These are phyloP conservation scores for Alexandromys fortis DNA, from an alignment of 2,113 vertebrate genomes.

Conservation along the genomic window DNA sequence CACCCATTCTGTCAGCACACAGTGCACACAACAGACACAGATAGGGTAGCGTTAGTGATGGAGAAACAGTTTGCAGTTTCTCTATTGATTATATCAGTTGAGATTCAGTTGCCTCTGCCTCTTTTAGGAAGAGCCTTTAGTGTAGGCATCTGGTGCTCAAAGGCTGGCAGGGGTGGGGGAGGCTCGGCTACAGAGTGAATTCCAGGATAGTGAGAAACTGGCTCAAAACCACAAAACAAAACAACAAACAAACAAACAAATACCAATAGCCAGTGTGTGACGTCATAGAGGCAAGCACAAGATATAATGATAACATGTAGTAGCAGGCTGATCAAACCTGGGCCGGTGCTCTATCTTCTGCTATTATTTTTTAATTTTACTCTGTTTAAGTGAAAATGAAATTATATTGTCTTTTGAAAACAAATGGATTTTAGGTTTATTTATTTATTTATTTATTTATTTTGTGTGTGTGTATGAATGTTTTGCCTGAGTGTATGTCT, in stretches of 20 bases:
- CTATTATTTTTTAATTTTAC: background rate
- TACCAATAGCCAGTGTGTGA: background rate
- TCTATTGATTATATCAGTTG: background rate
- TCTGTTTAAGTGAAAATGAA: background rate
- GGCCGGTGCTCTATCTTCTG: background rate
- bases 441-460: background rate
- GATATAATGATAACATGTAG: background rate
- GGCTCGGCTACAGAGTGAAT: background rate
- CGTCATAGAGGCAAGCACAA: background rate
- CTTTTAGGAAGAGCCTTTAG: conserved; percentile 17
- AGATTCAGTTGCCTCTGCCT: background rate
- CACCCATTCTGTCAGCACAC: background rate
- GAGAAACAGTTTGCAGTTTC: background rate
- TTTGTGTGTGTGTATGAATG: background rate
- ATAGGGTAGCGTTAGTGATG: conserved; percentile 31
- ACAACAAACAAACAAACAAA: background rate
- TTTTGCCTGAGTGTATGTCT: background rate
- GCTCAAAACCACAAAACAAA: background rate
- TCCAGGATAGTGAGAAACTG: background rate
- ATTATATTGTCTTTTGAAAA: background rate
- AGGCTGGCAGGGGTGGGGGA: background rate
- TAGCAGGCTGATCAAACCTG: background rate
- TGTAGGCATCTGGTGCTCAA: background rate
- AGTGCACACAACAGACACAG: background rate
- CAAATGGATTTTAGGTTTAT: background rate